Evolutionary conservation across 2,113 vertebrate species (phyloP).

Genomic region (Chauna torquata): DNA sequence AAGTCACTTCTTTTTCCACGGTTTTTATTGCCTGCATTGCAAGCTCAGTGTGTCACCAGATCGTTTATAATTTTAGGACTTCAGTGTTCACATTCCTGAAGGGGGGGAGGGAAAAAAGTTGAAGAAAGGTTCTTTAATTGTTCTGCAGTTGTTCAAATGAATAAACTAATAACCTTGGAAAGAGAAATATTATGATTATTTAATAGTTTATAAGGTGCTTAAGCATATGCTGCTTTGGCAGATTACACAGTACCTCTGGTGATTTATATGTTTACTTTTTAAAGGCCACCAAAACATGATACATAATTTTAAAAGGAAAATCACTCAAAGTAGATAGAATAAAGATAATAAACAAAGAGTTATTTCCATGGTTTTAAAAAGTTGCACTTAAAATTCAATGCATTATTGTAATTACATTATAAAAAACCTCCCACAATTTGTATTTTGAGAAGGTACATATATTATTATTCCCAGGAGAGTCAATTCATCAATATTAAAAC

Average conservation of each 20-base stretch:
- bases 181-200: conserved; percentile 17
- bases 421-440: conserved; percentile 55
- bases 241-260: neutral
- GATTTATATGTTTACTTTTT: neutral
- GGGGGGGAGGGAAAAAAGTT: neutral
- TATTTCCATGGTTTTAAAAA: conserved; percentile 14
- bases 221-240: neutral
- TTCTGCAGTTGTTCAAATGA: neutral
- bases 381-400: conserved; percentile 36
- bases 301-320: neutral
- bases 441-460: conserved; percentile 67
- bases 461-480: conserved; percentile 64
- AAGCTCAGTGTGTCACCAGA: neutral
- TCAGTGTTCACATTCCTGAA: neutral
- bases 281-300: neutral
- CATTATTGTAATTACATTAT: conserved; percentile 13
- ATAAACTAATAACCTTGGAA: neutral
- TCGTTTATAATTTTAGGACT: neutral
- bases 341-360: neutral
- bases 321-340: neutral
- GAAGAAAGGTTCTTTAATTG: neutral
- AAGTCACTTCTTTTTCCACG: conserved; percentile 76
- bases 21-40: conserved; percentile 78
- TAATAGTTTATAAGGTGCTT: neutral
- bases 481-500: conserved; percentile 80